phyloP scores from a whole-genome alignment of 1,140 invertebrate species.

The Magallana gigas region DNA sequence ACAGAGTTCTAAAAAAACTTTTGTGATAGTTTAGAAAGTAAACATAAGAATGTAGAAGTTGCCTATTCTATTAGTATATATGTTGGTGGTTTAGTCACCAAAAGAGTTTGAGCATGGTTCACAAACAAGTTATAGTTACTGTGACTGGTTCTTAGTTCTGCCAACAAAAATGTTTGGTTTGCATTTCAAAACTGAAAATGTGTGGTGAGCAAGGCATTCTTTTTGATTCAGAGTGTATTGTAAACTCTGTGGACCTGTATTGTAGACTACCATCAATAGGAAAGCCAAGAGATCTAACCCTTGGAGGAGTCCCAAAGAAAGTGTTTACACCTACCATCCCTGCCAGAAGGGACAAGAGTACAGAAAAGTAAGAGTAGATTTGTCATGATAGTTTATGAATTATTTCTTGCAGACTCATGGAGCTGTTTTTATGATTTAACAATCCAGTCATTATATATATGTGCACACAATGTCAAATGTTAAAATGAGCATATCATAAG shows the following conservation, averaged over 20 bases:
- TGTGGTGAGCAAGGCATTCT: too few species aligned
- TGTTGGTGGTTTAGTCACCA: too few species aligned
- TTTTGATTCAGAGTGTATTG: too few species aligned
- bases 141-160: too few species aligned
- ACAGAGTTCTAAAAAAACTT: not conserved
- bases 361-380: constrained; percentile 62
- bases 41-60: not conserved
- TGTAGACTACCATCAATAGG: constrained; percentile 74
- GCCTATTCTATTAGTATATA: not conserved
- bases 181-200: too few species aligned
- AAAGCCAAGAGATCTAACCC: constrained; percentile 74
- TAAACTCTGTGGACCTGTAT: not conserved
- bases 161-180: too few species aligned
- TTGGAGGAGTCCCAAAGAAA: constrained; percentile 76
- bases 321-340: constrained; percentile 75
- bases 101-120: too few species aligned
- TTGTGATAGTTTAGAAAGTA: not conserved
- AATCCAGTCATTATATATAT: too few species aligned
- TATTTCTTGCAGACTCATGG: not conserved
- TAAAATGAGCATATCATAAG: not conserved
- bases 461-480: too few species aligned
- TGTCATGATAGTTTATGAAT: not conserved
- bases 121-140: too few species aligned
- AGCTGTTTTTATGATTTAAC: too few species aligned
- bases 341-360: constrained; percentile 65